phyloP scores from a whole-genome alignment of 2,888 invertebrate genomes.

The Drosophila incognita region DNA sequence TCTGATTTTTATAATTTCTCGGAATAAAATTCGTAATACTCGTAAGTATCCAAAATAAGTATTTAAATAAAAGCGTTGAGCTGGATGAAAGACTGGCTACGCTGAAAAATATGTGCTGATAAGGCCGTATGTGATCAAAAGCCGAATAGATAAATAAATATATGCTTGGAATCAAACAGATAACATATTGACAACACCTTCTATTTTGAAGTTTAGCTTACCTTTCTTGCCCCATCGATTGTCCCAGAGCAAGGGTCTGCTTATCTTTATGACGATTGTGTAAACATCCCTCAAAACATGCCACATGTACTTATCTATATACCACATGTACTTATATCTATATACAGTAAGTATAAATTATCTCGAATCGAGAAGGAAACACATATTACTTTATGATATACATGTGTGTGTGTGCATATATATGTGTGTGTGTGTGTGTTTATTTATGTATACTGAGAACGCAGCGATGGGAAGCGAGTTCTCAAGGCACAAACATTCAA shows the following conservation, averaged over 20 bases:
- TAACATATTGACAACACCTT: slow-evolving; percentile 1
- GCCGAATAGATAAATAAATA: background rate
- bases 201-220: background rate
- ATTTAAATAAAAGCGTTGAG: too few species aligned
- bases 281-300: slow-evolving; percentile 27
- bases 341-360: slow-evolving; percentile 2
- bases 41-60: background rate
- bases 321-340: background rate
- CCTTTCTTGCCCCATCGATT: background rate
- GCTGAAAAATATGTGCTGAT: background rate
- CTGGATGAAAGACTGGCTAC: background rate
- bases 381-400: slow-evolving; percentile 17
- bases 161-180: background rate
- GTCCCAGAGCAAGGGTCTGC: background rate
- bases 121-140: background rate
- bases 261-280: slow-evolving; percentile 27
- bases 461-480: slow-evolving; percentile 45
- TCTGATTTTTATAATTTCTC: background rate
- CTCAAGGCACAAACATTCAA: slow-evolving; percentile 71
- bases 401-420: slow-evolving; percentile 10
- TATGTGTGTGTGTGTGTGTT: slow-evolving; percentile 23
- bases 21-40: background rate
- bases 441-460: slow-evolving; percentile 39
- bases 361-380: slow-evolving; percentile 21
- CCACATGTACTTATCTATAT: slow-evolving; percentile 4